Evolutionary conservation across 1,140 invertebrate genomes (phyloP).

Genomic region (Linepithema humile): DNA sequence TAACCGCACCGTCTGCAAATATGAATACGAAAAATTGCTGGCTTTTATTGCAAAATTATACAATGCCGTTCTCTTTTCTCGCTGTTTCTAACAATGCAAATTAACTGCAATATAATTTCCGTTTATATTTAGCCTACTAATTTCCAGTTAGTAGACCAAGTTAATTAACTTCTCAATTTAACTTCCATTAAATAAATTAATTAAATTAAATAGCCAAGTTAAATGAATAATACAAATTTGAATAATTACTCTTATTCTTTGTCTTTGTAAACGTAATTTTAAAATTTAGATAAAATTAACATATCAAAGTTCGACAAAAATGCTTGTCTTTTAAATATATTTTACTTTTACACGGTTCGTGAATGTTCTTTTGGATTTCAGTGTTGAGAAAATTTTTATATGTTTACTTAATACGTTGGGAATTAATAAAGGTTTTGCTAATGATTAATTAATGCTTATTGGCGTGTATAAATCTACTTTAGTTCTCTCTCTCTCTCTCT

Average conservation of each 20-base stretch:
- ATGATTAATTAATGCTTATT: not conserved
- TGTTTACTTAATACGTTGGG: not conserved
- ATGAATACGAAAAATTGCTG: not conserved
- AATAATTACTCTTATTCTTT: not conserved
- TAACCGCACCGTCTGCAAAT: not conserved
- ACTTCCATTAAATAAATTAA: not conserved
- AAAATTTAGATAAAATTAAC: not conserved
- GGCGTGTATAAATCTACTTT: not conserved
- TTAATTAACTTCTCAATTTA: no score
- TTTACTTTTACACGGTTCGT: no score
- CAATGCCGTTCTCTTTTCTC: not conserved
- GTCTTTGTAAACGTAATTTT: not conserved
- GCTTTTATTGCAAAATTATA: not conserved
- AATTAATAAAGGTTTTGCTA: not conserved
- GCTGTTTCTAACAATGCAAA: not conserved
- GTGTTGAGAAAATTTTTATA: not conserved
- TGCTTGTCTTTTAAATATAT: no score
- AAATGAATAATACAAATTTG: not conserved
- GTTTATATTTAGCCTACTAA: no score
- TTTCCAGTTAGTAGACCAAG: no score
- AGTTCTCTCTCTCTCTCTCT: no score
- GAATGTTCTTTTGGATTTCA: not conserved
- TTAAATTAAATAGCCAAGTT: no score
- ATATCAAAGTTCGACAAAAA: not conserved
- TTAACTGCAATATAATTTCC: not conserved